A percentile compares a stretch with the other conserved stretches of the same genome.
phyloP scores from a whole-genome alignment of 2,797 vertebrate genomes.

The Eulemur rubriventer region DNA sequence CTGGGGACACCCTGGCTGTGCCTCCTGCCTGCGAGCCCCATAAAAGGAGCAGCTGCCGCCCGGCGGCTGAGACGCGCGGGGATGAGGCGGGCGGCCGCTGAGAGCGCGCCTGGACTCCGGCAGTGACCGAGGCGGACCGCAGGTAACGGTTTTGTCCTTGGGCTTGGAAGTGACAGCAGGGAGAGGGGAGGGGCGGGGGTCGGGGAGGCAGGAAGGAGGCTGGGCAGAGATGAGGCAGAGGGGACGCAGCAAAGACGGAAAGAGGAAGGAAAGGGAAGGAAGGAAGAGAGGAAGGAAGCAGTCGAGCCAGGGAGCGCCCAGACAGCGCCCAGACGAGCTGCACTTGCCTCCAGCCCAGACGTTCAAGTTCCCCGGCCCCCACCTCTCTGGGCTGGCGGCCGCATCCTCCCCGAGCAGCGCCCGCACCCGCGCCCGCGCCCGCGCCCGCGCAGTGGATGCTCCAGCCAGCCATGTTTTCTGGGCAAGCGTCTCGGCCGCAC shows the following conservation, averaged over 20 bases:
- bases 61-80: constrained; percentile 87
- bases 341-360: neutral
- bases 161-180: constrained; percentile 49
- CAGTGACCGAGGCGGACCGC: constrained; percentile 31
- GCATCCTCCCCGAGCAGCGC: neutral
- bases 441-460: constrained; percentile 79
- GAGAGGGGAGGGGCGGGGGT: neutral
- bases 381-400: neutral
- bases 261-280: neutral
- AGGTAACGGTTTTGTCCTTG: constrained; percentile 77
- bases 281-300: neutral
- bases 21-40: constrained; percentile 91
- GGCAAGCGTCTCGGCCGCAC: constrained; percentile 66
- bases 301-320: constrained; percentile 41
- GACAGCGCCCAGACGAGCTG: constrained; percentile 53
- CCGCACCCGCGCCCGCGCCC: constrained; percentile 66
- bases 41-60: constrained; percentile 93
- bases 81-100: constrained; percentile 85
- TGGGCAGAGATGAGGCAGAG: neutral
- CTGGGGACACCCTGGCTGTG: constrained; percentile 89
- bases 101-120: constrained; percentile 26
- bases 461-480: constrained; percentile 88
- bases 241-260: neutral
- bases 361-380: constrained; percentile 45
- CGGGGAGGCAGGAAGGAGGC: neutral